phyloP scores from a whole-genome alignment of 2,113 vertebrate species.

The Urocolius indicus region DNA sequence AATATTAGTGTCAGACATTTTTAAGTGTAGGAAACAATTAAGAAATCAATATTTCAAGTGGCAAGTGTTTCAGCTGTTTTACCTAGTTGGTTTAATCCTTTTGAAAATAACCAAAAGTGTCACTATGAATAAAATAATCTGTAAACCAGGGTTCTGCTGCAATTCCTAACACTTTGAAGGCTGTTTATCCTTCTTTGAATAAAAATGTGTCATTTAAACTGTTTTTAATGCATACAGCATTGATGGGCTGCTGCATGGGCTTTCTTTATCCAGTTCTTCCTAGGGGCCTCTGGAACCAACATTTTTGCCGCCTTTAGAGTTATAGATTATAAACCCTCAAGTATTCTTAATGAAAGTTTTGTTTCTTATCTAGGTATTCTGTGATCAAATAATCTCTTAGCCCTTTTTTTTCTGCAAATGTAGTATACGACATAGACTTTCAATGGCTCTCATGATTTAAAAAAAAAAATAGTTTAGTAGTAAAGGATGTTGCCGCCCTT shows the following conservation, averaged over 20 bases:
- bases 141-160: not conserved
- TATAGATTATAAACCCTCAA: not conserved
- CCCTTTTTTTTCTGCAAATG: not conserved
- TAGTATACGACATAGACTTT: not conserved
- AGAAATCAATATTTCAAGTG: not conserved
- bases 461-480: not conserved
- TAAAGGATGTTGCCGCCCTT: not conserved
- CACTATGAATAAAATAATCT: not conserved
- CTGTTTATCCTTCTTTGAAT: not conserved
- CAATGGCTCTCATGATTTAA: not conserved
- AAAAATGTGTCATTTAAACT: not conserved
- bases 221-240: not conserved
- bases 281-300: not conserved
- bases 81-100: not conserved
- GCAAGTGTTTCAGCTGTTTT: not conserved
- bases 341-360: not conserved
- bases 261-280: not conserved
- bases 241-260: not conserved
- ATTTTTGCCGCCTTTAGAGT: not conserved
- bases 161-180: not conserved
- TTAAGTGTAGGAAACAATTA: not conserved
- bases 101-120: not conserved
- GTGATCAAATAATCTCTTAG: not conserved
- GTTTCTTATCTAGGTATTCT: not conserved
- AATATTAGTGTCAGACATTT: not conserved